Evolutionary conservation across 2,888 invertebrate species (phyloP), one percentile per base, ranked within the genome.

Genomic region (Leucophenga maculata): DNA sequence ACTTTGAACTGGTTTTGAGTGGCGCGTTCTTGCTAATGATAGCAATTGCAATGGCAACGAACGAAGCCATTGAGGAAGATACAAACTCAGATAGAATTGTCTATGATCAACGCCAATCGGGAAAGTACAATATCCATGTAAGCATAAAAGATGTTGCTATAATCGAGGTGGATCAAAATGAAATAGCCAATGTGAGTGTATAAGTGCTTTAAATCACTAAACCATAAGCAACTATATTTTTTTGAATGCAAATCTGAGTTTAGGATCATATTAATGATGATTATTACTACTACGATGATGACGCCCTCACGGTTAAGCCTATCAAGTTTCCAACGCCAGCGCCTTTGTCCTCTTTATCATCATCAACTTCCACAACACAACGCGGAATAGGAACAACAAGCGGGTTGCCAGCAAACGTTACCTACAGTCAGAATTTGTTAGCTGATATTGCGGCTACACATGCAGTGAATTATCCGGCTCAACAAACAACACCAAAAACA

Each of bases 121-220:
- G 95, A 20, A 93, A 94, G 78, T 90, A 93, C 77, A 95, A 95
- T 87, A 92, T 95, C 75, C 94, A 94, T 84, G 90, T 95, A 74
- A 93, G 93, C 87, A 89, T 95, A 74, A 95, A 94, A 89, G 93
- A 95, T 88, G 90, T 95, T 74, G 92, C 93, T 82, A 91, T 95
- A 78, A 90, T 95, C 78, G 94, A 87, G 80, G 78, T 88, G 78
- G 86, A 84, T 72, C 80, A 82, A 65, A 88, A 86, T 75, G 84
- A 84, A 65, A 74, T 87, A 71, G 75, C 78, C 57, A 86, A 87
- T 74, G 87, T 87, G 81, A 74, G 86, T 82, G 57, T 6, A n/a
- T n/a, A 11, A 14, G 8, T 55, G 26, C 55, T 1, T 39, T 14
- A 26, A 67, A 22, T 46, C 14, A 16, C 32, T 16, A 65, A 6